Percentiles rank a stretch among this genome's conserved stretches.
phyloP scores from a whole-genome alignment of 2,888 invertebrate species.

The Cephus runcator region DNA sequence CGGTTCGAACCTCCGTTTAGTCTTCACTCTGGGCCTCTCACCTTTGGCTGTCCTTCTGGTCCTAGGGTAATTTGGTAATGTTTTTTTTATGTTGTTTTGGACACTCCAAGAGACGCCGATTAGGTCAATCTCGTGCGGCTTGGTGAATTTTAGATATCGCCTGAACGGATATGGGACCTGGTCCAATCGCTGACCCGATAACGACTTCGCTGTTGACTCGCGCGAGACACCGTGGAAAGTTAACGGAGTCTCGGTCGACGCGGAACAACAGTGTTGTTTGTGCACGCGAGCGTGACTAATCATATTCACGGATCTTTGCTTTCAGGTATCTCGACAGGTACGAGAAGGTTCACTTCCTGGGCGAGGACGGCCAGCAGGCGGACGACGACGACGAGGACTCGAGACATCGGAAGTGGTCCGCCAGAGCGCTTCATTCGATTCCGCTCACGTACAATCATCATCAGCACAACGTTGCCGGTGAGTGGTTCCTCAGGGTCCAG shows the following conservation, averaged over 20 bases:
- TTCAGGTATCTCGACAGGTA: slow-evolving; percentile 82
- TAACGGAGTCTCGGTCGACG: slow-evolving; percentile 10
- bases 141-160: too few relatives aligned
- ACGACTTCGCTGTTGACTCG: not conserved
- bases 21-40: too few relatives aligned
- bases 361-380: slow-evolving; percentile 83
- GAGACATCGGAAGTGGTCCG: slow-evolving; percentile 76
- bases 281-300: too few relatives aligned
- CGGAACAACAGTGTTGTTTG: not conserved
- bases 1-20: too few relatives aligned
- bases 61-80: too few relatives aligned
- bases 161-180: too few relatives aligned
- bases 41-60: too few relatives aligned
- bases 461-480: slow-evolving; percentile 81
- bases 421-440: slow-evolving; percentile 74
- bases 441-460: slow-evolving; percentile 82
- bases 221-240: slow-evolving; percentile 14
- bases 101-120: too few relatives aligned
- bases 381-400: slow-evolving; percentile 83
- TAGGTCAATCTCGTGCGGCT: too few relatives aligned
- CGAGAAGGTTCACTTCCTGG: slow-evolving; percentile 90
- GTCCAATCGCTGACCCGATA: too few relatives aligned
- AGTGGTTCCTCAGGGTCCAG: slow-evolving; percentile 28
- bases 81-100: too few relatives aligned
- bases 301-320: slow-evolving; percentile 25